phyloP scores from a whole-genome alignment of 2,113 vertebrate species.

The Siniperca knerii region DNA sequence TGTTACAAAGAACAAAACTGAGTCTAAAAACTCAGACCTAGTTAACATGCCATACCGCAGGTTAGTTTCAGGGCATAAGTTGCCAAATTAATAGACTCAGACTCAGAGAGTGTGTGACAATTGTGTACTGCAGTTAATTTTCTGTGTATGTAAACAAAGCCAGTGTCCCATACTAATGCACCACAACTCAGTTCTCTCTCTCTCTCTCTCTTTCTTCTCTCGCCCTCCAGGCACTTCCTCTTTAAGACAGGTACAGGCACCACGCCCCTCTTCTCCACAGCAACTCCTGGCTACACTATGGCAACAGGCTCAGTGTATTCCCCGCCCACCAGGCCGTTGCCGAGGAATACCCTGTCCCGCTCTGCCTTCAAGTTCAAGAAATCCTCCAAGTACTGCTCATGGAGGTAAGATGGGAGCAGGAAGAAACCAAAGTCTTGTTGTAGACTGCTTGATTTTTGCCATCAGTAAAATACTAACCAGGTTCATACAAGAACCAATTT shows the following conservation, averaged over 20 bases:
- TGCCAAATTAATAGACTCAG: not conserved
- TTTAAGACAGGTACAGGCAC: conserved; percentile 99
- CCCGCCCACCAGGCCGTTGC: conserved; percentile 95
- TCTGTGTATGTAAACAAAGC: not conserved
- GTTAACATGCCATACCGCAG: too few relatives aligned
- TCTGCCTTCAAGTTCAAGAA: conserved; percentile 99
- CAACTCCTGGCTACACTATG: conserved; percentile 99
- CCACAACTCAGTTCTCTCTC: not conserved
- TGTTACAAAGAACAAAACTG: too few relatives aligned
- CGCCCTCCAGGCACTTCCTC: conserved; percentile 94
- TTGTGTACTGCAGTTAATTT: not conserved
- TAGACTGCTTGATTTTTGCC: not conserved
- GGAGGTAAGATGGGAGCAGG: conserved; percentile 83
- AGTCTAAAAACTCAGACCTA: too few relatives aligned
- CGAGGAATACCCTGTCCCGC: conserved; percentile 96
- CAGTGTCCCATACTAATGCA: not conserved
- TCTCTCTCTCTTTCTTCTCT: conserved; percentile 21
- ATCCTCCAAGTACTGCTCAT: conserved; percentile 97
- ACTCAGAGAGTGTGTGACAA: not conserved
- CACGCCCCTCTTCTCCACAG: conserved; percentile 98
- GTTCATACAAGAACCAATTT: not conserved
- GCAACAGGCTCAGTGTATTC: conserved; percentile 98
- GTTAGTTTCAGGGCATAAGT: too few relatives aligned
- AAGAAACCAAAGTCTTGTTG: not conserved
- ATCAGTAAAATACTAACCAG: not conserved